phyloP scores from a whole-genome alignment of 23 tunicate species.

The Phallusia fumigata region DNA sequence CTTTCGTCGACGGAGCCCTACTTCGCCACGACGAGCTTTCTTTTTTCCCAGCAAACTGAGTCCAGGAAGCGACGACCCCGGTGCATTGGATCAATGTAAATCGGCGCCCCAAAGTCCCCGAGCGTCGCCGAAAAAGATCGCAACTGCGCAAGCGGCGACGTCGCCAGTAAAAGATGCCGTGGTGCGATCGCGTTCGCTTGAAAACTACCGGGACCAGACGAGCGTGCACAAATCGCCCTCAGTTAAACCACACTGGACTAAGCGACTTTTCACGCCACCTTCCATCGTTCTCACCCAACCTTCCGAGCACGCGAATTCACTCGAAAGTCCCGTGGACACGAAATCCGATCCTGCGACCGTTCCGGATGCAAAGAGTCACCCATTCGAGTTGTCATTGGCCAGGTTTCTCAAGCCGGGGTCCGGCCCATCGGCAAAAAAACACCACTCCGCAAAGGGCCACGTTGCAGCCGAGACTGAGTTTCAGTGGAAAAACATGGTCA shows the following conservation, averaged over 20 bases:
- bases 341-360: neutral
- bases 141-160: neutral
- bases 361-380: neutral
- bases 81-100: neutral
- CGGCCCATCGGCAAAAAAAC: neutral
- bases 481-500: slow-evolving; percentile 17
- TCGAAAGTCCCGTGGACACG: neutral
- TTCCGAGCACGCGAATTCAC: neutral
- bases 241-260: neutral
- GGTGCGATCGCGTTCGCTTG: slow-evolving; percentile 29
- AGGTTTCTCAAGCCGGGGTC: neutral
- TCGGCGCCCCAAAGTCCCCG: slow-evolving; percentile 13
- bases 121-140: neutral
- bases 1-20: neutral
- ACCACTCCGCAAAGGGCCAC: slow-evolving; percentile 8
- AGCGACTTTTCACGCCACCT: neutral
- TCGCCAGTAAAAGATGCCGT: slow-evolving; percentile 4
- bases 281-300: neutral
- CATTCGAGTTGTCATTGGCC: neutral
- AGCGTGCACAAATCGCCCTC: neutral
- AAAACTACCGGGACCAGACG: slow-evolving; percentile 8
- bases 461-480: slow-evolving; percentile 23
- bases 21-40: neutral
- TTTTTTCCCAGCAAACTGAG: neutral
- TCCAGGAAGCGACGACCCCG: neutral